Evolutionary conservation across 2,888 invertebrate genomes (phyloP), one percentile per base, ranked within the genome.

Genomic region (Kuschelorhynchus macadamiae): DNA sequence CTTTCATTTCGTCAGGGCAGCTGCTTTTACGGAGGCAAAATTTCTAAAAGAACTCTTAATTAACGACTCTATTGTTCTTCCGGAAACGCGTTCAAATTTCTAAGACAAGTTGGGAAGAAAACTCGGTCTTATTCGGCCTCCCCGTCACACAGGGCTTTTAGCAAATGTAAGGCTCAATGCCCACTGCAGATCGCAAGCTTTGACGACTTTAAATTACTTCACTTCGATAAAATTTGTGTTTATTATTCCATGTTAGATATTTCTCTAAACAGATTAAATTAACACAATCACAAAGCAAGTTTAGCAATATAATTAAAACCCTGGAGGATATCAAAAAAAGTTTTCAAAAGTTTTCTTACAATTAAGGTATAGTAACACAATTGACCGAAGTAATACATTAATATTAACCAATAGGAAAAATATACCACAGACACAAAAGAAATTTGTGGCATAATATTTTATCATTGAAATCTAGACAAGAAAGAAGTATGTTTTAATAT

Each of bases 11-110:
- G 47, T 46, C 41, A 32, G 59, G 66, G 53, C 55, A 55, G 66
- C 53, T 46, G 66, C 66, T 57, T 68, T 68, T 47, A 52, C 44
- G 49, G 44, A 61, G 46, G 47, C 63, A 53, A 50, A 68, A 63
- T 57, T 71, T 68, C 77, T 74, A 87, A 89, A 90, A 90, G 89
- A 89, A 90, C 89, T 90, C 89, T 90, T 90, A 90, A 90, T 90
- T 90, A 90, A 90, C 89, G 88, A 88, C 87, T 86, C 89, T 87
- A 90, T 90, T 90, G 90, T 90, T 90, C 88, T 86, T 77, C 85
- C 85, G 86, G 86, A 86, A 86, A 86, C 87, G 67, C 67, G 67
- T 67, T 63, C 62, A 39, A 57, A 60, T 50, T 68, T 68, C 68
- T 65, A 64, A 68, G 68, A 68, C 68, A 59, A 64, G 53, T 64